Percentiles rank a stretch among this genome's conserved stretches.
phyloP scores from a whole-genome alignment of 2,797 vertebrate species.

The Sebastes goodei region DNA sequence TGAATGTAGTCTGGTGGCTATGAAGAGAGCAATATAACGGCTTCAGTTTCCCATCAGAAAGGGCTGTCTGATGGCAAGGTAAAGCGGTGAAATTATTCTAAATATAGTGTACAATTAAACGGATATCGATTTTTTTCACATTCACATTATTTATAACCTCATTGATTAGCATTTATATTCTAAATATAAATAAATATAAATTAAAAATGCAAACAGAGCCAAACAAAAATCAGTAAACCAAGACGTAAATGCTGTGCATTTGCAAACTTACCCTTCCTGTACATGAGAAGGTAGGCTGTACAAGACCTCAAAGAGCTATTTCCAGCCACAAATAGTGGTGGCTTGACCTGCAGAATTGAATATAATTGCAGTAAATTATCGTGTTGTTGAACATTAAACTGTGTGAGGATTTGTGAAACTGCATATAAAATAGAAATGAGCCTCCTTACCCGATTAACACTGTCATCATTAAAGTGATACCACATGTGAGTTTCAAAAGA shows the following conservation, averaged over 20 bases:
- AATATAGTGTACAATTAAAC: no score
- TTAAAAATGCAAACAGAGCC: background rate
- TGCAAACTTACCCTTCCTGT: conserved; percentile 62
- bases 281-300: conserved; percentile 76
- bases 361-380: background rate
- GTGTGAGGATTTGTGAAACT: background rate
- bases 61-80: no score
- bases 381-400: background rate
- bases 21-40: no score
- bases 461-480: conserved; percentile 75
- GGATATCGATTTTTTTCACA: no score
- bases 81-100: no score
- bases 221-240: background rate
- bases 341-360: conserved; percentile 18
- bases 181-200: background rate
- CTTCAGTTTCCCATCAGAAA: no score
- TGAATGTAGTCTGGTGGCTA: no score
- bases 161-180: background rate
- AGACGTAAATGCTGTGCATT: background rate
- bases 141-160: no score
- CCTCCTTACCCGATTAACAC: conserved; percentile 60
- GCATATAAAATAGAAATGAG: background rate
- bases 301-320: conserved; percentile 25
- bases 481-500: conserved; percentile 69
- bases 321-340: background rate